A percentile compares a stretch with the other conserved stretches of the same genome.
phyloP scores from a whole-genome alignment of 2,113 vertebrate genomes.

The Macroglossus sobrinus region DNA sequence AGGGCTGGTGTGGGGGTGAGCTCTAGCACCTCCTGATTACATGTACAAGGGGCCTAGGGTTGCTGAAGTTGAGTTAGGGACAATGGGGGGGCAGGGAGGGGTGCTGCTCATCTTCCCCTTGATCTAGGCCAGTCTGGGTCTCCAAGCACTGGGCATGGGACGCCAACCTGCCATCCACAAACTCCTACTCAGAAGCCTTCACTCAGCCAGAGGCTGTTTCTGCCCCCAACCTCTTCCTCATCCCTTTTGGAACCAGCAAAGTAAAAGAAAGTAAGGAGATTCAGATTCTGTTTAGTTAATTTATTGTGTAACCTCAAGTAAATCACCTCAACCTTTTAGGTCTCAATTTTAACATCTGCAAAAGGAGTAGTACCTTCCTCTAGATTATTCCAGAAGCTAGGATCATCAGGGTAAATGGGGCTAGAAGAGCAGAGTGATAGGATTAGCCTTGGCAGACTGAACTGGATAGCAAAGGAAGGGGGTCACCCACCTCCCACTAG shows the following conservation, averaged over 20 bases:
- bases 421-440: not conserved
- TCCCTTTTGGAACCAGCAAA: not conserved
- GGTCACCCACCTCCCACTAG: not conserved
- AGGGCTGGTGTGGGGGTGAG: conserved; percentile 58
- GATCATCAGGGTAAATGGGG: not conserved
- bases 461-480: not conserved
- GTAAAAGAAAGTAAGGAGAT: not conserved
- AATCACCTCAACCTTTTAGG: not conserved
- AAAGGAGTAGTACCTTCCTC: not conserved
- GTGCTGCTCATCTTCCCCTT: not conserved
- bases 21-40: conserved; percentile 60
- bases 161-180: not conserved
- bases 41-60: not conserved
- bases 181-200: not conserved
- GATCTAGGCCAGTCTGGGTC: not conserved
- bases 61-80: not conserved
- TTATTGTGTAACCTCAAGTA: not conserved
- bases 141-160: not conserved
- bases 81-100: too few species aligned
- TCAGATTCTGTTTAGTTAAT: not conserved
- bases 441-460: not conserved
- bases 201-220: not conserved
- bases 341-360: not conserved
- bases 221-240: not conserved
- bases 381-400: not conserved